Conservation (phyloP, 2,797 vertebrate genomes). For the Lindbergichthys nudifrons region DNA sequence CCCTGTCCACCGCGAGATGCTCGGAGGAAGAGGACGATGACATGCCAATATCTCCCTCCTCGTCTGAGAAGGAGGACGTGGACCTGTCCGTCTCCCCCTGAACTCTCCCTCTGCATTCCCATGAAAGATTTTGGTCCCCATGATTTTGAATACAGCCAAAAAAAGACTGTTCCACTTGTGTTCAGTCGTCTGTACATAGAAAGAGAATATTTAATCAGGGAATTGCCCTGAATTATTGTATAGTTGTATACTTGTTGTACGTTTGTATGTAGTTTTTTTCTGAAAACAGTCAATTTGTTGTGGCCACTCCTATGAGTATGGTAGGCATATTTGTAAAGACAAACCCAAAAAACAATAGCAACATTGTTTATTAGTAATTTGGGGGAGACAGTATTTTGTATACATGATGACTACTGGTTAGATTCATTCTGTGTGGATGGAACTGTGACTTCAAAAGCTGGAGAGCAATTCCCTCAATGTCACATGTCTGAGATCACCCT, state of each 20-base stretch:
- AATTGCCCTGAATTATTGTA: constrained; percentile 81
- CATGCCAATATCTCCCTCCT: constrained; percentile 93
- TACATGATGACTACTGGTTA: constrained; percentile 74
- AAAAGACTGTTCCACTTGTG: constrained; percentile 71
- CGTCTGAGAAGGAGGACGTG: constrained; percentile 96
- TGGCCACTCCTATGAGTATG: constrained; percentile 72
- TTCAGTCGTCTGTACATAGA: constrained; percentile 83
- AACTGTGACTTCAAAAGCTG: constrained; percentile 62
- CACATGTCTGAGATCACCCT: constrained; percentile 70
- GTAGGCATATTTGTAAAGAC: constrained; percentile 75
- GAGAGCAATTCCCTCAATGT: constrained; percentile 61
- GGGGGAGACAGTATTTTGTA: constrained; percentile 78
- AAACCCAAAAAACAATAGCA: constrained; percentile 63
- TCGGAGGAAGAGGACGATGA: constrained; percentile 95
- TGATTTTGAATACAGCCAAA: constrained; percentile 78
- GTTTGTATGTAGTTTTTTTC: constrained; percentile 86
- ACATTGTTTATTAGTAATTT: constrained; percentile 76
- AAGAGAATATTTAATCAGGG: constrained; percentile 85
- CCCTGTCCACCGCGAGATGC: constrained; percentile 90
- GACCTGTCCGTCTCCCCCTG: constrained; percentile 93
- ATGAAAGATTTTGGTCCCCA: constrained; percentile 60
- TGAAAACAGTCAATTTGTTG: constrained; percentile 79
- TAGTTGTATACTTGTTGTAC: constrained; percentile 87
- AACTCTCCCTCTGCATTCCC: constrained; percentile 47
- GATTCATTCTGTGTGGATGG: constrained; percentile 77